Base-by-base conservation (phyloP, 1,140 invertebrate species). In the Carposina sasakii region DNA sequence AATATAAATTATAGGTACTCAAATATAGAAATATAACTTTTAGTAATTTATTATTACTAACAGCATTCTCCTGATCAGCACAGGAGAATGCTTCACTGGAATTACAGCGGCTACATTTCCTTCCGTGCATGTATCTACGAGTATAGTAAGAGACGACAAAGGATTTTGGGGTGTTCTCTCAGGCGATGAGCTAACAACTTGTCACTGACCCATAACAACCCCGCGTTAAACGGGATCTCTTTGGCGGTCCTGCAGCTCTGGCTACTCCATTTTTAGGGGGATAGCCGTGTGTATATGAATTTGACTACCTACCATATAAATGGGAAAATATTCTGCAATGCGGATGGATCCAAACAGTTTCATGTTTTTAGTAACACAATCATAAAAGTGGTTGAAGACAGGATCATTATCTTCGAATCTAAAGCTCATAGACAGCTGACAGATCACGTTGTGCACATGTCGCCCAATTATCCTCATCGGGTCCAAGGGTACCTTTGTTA, bases 401-500 rank as follows among this genome's bases (percentile, higher is more conserved):
- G 83, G 73, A 60, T 96, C 94, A 10, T 92, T 89, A 52, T 91
- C 88, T 30, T 90, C 88, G 73, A 96, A 98, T 4, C 94, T 87
- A 0, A 94, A 90, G 13, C 92, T 93, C 94, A 98, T 97, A 53
- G 96, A 89, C 23, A 98, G 90, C 19, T 91, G 92, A 72, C 95
- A 96, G 50, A 98, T 96, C 0, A 98, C 94, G 76, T 98, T 98
- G 67, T 92, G 94, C 43, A 97, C 91, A 2, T 93, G 90, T 49
- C 93, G 88, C n/a, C 91, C 91, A 13, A 97, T 85, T 2, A 90
- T 79, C 0, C 90, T 89, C 3, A 92, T 92, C 13, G 94, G 71
- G 62, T 94, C 90, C 3, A 90, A 88, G 0, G 93, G 87, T 83
- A 0, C 90, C 90, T 31, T 89, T 86, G 30, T 85, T 82, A 1